Evolutionary conservation across 2,888 invertebrate genomes (phyloP).

Genomic region (Formica aserva): DNA sequence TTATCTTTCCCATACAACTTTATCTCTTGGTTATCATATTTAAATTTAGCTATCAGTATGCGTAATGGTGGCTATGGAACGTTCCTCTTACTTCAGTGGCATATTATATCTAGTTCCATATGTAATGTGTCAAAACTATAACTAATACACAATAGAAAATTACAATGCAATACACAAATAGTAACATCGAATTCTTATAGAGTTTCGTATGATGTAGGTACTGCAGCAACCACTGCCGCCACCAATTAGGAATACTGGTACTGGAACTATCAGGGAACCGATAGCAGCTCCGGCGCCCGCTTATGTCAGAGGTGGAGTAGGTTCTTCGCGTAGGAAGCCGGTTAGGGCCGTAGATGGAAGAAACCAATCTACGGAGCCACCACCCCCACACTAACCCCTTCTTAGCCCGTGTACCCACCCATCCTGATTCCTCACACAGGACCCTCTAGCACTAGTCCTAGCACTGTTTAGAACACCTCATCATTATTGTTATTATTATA

Average conservation of each 20-base stretch:
- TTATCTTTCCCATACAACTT: constrained; percentile 11
- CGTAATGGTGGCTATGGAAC: background rate
- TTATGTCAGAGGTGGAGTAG: constrained; percentile 84
- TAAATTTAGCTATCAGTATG: background rate
- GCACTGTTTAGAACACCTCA: constrained; percentile 86
- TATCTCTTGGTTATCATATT: background rate
- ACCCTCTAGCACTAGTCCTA: constrained; percentile 86
- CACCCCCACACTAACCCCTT: constrained; percentile 86
- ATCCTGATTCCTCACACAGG: constrained; percentile 75
- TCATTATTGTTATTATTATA: constrained; percentile 85
- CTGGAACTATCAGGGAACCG: constrained; percentile 84
- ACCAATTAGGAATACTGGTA: constrained; percentile 84
- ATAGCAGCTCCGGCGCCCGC: constrained; percentile 82
- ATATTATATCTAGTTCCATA: constrained; percentile 9
- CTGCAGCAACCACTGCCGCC: constrained; percentile 84
- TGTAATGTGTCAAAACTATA: background rate
- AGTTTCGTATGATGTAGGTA: constrained; percentile 74
- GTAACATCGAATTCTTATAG: constrained; percentile 5
- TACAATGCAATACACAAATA: background rate
- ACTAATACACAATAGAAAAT: background rate
- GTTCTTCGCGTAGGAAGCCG: constrained; percentile 85
- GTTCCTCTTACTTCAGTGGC: background rate
- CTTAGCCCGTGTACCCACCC: constrained; percentile 73
- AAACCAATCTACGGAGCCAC: constrained; percentile 86
- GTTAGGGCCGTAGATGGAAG: constrained; percentile 86